Conservation (phyloP, 2,888 invertebrate genomes). For the Phytoseiulus persimilis region DNA sequence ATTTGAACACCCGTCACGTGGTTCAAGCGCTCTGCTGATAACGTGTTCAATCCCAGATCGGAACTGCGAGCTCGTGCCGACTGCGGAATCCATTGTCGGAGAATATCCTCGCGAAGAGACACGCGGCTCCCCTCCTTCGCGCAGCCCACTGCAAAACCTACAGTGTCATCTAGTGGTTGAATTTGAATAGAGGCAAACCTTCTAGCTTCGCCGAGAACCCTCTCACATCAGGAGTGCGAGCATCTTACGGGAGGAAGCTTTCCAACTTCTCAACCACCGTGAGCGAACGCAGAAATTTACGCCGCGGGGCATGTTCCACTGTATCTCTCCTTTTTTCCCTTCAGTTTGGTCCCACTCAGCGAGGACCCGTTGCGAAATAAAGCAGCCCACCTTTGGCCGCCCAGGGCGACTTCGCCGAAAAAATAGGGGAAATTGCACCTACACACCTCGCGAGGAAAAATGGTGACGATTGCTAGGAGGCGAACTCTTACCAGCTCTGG, state of each 20-base stretch:
- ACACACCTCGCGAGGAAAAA: not conserved
- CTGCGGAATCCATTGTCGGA: too few species aligned
- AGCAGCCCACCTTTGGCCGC: not conserved
- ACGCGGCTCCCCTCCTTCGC: not conserved
- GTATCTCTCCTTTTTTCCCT: not conserved
- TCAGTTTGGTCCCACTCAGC: not conserved
- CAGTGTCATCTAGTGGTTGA: not conserved
- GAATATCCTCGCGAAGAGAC: too few species aligned
- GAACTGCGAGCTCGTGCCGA: too few species aligned
- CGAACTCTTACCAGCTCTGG: too few species aligned
- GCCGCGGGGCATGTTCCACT: not conserved
- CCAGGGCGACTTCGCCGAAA: not conserved
- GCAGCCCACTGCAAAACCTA: not conserved
- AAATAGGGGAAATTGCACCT: not conserved
- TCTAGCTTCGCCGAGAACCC: not conserved
- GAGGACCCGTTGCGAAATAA: not conserved
- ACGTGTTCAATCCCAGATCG: too few species aligned
- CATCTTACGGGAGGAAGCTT: not conserved
- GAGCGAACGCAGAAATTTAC: not conserved
- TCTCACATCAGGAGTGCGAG: not conserved
- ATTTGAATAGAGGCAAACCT: not conserved
- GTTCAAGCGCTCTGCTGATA: too few species aligned
- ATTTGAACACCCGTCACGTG: too few species aligned
- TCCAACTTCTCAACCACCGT: not conserved
- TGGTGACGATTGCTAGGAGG: not conserved